Conservation (phyloP, 2,888 invertebrate genomes). For the Drosophila dives region DNA sequence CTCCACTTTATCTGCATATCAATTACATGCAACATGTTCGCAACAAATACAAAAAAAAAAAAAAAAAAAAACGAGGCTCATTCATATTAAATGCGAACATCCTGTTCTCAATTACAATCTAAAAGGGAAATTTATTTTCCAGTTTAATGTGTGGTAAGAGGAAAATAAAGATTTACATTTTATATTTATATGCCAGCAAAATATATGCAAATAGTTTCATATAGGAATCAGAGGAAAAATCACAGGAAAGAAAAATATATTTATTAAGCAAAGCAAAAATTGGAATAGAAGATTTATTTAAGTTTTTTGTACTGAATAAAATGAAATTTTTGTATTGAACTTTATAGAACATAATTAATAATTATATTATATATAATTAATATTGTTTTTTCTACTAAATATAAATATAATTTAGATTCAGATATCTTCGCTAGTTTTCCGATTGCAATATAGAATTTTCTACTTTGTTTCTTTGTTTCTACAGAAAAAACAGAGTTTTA, state of each 20-base stretch:
- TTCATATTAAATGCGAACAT: conserved; percentile 27
- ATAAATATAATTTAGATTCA: not conserved
- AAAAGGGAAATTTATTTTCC: conserved; percentile 2
- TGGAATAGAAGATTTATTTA: not conserved
- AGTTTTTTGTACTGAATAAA: not conserved
- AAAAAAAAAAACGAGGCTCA: conserved; percentile 13
- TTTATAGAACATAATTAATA: not conserved
- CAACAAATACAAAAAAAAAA: not conserved
- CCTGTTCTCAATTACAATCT: conserved; percentile 9
- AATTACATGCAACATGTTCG: conserved; percentile 46
- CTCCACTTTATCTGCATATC: conserved; percentile 48
- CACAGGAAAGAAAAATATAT: not conserved
- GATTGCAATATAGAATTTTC: too few species aligned
- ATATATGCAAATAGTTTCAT: not conserved
- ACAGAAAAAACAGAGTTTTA: not conserved
- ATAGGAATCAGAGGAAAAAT: not conserved
- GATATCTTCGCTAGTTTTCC: not conserved
- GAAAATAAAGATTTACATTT: not conserved
- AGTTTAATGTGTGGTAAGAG: not conserved
- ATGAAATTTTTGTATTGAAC: rapidly evolving
- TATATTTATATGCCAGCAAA: not conserved
- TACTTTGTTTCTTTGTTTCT: too few species aligned
- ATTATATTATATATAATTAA: not conserved
- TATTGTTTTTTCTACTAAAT: not conserved
- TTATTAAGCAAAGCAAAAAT: not conserved